Evolutionary conservation across 2,888 invertebrate species (phyloP).

Genomic region (Andrena camellia): DNA sequence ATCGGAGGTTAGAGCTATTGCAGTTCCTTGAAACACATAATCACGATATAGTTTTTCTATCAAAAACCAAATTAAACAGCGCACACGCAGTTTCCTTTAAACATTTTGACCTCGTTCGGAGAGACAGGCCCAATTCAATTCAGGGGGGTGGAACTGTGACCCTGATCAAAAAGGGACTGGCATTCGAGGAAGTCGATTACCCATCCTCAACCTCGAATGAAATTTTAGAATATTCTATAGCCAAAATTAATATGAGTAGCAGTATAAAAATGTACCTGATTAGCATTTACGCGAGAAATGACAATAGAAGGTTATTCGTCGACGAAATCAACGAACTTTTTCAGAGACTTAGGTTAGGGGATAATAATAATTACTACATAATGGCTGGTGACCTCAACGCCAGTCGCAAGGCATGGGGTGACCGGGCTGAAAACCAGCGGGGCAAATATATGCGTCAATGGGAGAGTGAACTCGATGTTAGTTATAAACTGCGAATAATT

Average conservation of each 20-base stretch:
- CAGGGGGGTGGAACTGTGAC: conserved; percentile 15
- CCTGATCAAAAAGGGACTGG: not conserved
- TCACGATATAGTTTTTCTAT: not conserved
- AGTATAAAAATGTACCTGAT: not conserved
- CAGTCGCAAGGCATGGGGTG: not conserved
- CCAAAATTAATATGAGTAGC: not conserved
- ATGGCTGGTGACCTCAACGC: conserved; percentile 8
- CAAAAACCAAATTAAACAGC: not conserved
- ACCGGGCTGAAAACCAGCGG: not conserved
- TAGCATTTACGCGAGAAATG: not conserved
- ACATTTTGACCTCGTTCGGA: not conserved
- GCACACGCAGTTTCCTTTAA: not conserved
- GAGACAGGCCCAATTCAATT: not conserved
- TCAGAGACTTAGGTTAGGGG: not conserved
- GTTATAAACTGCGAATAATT: not conserved
- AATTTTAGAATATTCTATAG: not conserved
- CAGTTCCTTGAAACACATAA: not conserved
- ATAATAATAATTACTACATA: not conserved
- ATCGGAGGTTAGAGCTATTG: not conserved
- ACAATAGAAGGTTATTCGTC: not conserved
- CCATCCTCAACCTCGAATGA: not conserved
- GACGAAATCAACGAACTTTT: not conserved
- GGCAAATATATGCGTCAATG: not conserved
- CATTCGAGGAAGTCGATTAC: not conserved
- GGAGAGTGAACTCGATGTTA: not conserved